phyloP scores from a whole-genome alignment of 1,140 invertebrate species.

The Conopomorpha cramerella region DNA sequence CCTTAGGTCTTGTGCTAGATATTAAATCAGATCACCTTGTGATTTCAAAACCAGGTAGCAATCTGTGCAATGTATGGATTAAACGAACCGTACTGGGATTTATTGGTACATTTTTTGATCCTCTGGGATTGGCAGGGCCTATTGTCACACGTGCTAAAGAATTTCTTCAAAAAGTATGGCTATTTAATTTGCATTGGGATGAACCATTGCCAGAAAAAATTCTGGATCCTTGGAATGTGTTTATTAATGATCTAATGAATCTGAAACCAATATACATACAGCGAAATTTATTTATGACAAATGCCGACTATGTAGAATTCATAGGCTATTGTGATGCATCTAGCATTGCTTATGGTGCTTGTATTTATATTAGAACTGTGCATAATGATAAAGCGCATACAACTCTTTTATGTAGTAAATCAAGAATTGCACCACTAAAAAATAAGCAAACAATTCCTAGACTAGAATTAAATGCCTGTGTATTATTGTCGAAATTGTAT shows the following conservation, averaged over 20 bases:
- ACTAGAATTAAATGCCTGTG: slow-evolving; percentile 6
- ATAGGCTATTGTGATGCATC: slow-evolving; percentile 10
- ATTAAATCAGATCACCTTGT: too few relatives aligned
- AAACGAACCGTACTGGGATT: slow-evolving; percentile 10
- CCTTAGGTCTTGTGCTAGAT: too few relatives aligned
- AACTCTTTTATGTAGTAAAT: slow-evolving; percentile 6
- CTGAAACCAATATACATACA: slow-evolving; percentile 2
- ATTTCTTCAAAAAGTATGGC: slow-evolving; percentile 15
- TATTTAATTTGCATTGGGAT: slow-evolving; percentile 9
- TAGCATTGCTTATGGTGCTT: slow-evolving; percentile 4
- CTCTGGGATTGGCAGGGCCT: slow-evolving; percentile 13
- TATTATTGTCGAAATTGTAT: slow-evolving; percentile 5
- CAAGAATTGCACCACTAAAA: slow-evolving; percentile 2
- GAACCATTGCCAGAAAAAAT: slow-evolving; percentile 3
- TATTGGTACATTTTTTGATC: slow-evolving; percentile 15
- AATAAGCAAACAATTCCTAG: slow-evolving; percentile 5
- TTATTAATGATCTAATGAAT: slow-evolving; percentile 1
- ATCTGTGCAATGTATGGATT: slow-evolving; percentile 2
- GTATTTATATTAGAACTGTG: slow-evolving; percentile 4
- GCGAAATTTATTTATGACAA: not conserved
- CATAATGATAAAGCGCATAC: not conserved
- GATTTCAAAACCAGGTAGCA: too few relatives aligned
- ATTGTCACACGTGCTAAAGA: slow-evolving; percentile 11
- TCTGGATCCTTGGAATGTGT: not conserved
- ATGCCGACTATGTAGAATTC: slow-evolving; percentile 2